A percentile compares a stretch with the other conserved stretches of the same genome.
These are phyloP conservation scores for Vanessa cardui DNA, from an alignment of 2,888 invertebrate genomes.

Conservation along the genomic window DNA sequence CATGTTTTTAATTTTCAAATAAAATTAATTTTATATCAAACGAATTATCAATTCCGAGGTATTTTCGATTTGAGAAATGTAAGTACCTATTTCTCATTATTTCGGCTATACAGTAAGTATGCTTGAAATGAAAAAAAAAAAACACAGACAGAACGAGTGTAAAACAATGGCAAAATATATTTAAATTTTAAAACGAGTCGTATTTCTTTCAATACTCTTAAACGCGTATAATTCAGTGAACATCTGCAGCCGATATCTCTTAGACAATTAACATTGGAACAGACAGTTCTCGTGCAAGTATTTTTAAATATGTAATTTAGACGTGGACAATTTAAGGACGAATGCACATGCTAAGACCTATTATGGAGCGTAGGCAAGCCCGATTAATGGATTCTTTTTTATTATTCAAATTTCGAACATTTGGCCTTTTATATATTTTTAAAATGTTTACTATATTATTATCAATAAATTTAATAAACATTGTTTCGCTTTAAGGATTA, in stretches of 20 bases:
- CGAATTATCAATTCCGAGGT: too few species aligned
- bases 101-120: not conserved
- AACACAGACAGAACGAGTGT: conserved; percentile 23
- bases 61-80: not conserved
- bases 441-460: not conserved
- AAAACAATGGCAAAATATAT: conserved; percentile 57
- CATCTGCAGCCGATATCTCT: conserved; percentile 80
- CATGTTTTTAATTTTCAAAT: too few species aligned
- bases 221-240: conserved; percentile 69
- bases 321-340: conserved; percentile 48
- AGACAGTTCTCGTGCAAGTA: conserved; percentile 69
- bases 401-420: not conserved
- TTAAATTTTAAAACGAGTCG: conserved; percentile 66
- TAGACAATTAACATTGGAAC: conserved; percentile 75
- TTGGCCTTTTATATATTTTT: not conserved
- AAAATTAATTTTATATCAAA: too few species aligned
- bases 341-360: conserved; percentile 42
- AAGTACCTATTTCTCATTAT: not conserved
- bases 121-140: not conserved
- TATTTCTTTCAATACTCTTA: conserved; percentile 70
- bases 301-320: conserved; percentile 74
- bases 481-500: too few species aligned
- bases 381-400: not conserved
- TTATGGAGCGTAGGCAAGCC: not conserved
- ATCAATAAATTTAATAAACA: too few species aligned